phyloP scores from a whole-genome alignment of 2,113 vertebrate genomes.

The Genyomyrus donnyi region DNA sequence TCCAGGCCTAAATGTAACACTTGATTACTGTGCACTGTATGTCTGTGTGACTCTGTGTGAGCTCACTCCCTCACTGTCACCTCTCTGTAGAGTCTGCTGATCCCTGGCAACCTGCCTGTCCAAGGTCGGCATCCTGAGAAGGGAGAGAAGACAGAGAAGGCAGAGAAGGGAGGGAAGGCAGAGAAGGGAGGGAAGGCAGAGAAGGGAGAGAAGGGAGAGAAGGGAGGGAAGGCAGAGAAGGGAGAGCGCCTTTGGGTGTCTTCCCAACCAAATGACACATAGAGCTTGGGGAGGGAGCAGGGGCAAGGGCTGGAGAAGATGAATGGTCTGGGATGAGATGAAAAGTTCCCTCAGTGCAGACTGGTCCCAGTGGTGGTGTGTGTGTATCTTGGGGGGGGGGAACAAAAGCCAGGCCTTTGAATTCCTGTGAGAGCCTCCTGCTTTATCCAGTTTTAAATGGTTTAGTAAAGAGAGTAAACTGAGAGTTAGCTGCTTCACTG shows the following conservation, averaged over 20 bases:
- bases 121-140: background rate
- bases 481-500: background rate
- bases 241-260: background rate
- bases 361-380: background rate
- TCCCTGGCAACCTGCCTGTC: background rate
- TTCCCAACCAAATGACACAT: background rate
- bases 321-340: constrained; percentile 7
- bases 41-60: background rate
- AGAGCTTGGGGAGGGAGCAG: background rate
- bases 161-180: accelerated
- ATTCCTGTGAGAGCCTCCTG: background rate
- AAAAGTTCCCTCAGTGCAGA: background rate
- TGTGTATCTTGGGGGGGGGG: background rate
- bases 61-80: background rate
- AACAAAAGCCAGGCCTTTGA: constrained; percentile 19
- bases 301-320: background rate
- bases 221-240: too few species aligned
- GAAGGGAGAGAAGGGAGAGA: too few species aligned
- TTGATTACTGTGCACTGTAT: too few species aligned
- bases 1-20: too few species aligned
- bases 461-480: background rate
- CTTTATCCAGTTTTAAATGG: background rate
- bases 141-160: too few species aligned
- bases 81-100: constrained; percentile 1
- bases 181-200: too few species aligned